Conservation (phyloP, 2,113 vertebrate species). For the Rissa tridactyla region DNA sequence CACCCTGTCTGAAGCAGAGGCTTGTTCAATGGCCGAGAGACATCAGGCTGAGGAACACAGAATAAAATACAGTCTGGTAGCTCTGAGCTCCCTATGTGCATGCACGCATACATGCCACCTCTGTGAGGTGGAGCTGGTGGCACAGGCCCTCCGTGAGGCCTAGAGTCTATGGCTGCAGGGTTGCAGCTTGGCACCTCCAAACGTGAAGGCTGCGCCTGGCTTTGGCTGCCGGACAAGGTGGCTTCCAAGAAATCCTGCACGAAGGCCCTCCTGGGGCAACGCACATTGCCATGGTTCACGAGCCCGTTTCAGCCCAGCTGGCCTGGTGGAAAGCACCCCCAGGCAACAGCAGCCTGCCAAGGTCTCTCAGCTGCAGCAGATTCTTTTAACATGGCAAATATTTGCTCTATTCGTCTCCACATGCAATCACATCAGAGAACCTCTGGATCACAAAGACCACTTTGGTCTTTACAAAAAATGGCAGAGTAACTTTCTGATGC, state of each 20-base stretch:
- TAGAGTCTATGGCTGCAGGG: not conserved
- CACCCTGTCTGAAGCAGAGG: not conserved
- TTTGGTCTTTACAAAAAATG: not conserved
- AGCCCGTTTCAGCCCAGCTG: not conserved
- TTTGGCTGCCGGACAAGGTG: not conserved
- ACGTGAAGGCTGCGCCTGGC: not conserved
- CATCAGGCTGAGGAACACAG: not conserved
- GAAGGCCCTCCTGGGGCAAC: not conserved
- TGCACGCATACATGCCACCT: not conserved
- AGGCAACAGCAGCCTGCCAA: not conserved
- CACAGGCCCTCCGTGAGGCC: not conserved
- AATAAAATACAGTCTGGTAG: not conserved
- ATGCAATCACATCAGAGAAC: not conserved
- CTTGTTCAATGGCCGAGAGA: not conserved
- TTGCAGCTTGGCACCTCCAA: not conserved
- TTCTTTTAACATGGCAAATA: not conserved
- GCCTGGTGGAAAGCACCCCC: not conserved
- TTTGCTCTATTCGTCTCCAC: not conserved
- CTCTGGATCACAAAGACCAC: not conserved
- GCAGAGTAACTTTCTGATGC: not conserved
- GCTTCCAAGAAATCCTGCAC: rapidly evolving
- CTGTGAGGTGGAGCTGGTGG: not conserved
- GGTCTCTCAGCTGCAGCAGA: not conserved
- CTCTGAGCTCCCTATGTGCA: not conserved
- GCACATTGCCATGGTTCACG: rapidly evolving